These are phyloP conservation scores for Acrobasis repandana DNA, from an alignment of 2,888 invertebrate species.

Conservation along the genomic window DNA sequence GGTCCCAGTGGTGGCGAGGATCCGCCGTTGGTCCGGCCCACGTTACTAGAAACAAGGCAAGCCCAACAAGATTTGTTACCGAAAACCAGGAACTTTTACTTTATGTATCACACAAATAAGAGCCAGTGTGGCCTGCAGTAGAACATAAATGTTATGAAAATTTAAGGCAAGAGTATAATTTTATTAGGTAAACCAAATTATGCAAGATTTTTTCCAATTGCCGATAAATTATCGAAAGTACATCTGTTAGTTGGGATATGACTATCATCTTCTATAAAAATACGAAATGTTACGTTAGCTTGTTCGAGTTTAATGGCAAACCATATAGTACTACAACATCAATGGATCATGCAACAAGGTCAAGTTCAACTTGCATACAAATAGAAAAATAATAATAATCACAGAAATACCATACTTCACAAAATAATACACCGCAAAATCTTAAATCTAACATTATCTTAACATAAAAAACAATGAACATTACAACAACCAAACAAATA, in stretches of 20 bases:
- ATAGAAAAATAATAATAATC: conserved; percentile 3
- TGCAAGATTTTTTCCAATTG: neutral
- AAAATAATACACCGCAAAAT: conserved; percentile 32
- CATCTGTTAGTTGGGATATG: neutral
- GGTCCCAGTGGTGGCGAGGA: too few relatives aligned
- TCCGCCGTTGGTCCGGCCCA: neutral
- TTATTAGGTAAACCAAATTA: too few relatives aligned
- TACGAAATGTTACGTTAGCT: conserved; percentile 9
- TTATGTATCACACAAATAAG: neutral
- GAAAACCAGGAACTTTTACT: neutral
- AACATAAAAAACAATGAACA: conserved; percentile 45
- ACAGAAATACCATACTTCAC: conserved; percentile 37
- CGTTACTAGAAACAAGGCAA: neutral
- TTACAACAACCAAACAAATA: conserved; percentile 42
- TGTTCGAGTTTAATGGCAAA: conserved; percentile 38
- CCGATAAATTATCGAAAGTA: neutral
- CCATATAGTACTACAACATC: conserved; percentile 29
- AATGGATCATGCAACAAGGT: conserved; percentile 24
- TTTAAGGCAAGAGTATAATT: too few relatives aligned
- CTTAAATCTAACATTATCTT: conserved; percentile 36
- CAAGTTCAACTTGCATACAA: neutral
- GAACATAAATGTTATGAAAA: neutral
- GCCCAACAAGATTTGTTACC: neutral
- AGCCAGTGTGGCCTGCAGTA: neutral
- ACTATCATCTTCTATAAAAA: conserved; percentile 1